phyloP scores from a whole-genome alignment of 2,113 vertebrate species.

The Cyphomyrus discorhynchus region DNA sequence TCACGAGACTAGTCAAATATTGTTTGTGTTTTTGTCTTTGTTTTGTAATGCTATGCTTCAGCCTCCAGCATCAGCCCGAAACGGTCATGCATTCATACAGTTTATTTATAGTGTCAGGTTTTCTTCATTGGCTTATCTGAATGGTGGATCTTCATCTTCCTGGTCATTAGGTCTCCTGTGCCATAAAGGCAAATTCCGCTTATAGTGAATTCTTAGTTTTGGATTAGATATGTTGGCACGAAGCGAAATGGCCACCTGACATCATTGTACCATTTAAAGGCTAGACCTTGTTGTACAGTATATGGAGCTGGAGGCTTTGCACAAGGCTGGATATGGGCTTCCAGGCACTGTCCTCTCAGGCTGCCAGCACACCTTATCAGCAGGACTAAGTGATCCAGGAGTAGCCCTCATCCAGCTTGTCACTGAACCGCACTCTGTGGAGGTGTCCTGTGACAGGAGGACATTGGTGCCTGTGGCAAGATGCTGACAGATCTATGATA shows the following conservation, averaged over 20 bases:
- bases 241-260: not conserved
- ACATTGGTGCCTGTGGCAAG: not conserved
- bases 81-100: not conserved
- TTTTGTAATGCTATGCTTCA: not conserved
- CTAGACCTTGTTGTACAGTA: not conserved
- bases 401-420: not conserved
- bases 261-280: not conserved
- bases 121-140: not conserved
- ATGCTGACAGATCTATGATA: not conserved
- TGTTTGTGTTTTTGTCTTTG: not conserved
- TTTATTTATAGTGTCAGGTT: not conserved
- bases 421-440: not conserved
- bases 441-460: not conserved
- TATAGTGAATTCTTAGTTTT: not conserved
- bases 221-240: not conserved
- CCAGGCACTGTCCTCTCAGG: not conserved
- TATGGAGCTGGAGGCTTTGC: not conserved
- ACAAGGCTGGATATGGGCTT: not conserved
- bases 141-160: not conserved
- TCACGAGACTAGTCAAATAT: not conserved
- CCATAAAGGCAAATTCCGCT: not conserved
- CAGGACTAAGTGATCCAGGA: not conserved
- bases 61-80: not conserved
- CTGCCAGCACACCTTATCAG: not conserved
- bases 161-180: not conserved